Evolutionary conservation across 2,797 vertebrate genomes (phyloP), one percentile per base, ranked within the genome.

Genomic region (Limosa lapponica): DNA sequence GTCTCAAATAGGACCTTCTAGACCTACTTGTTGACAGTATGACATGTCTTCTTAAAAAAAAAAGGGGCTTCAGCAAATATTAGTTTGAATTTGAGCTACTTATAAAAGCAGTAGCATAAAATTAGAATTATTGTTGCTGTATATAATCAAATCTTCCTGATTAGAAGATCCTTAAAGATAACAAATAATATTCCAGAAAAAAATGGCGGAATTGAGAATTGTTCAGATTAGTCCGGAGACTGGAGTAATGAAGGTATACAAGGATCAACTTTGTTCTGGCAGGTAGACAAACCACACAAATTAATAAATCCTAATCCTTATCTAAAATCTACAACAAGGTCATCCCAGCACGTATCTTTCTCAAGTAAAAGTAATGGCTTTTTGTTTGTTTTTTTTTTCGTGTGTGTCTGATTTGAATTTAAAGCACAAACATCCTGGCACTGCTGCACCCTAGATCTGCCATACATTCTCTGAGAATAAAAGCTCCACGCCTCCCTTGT

Each of bases 401-500:
- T 72, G 30, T 69, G 11, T 62, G 23, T 83, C 43, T 83, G 58
- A 79, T 93, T 87, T 90, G 59, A 89, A 95, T 96, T 86, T 89
- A 77, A 93, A 86, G n/a, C 48, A 83, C 57, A 94, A 94, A 87
- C 52, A 61, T 75, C 67, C 79, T 85, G 72, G 82, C 78, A 62
- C 9, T 75, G 30, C 69, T 91, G 46, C 30, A 37, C 62, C 32
- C 58, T 88, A 82, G 55, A 70, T 95, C 48, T 75, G 73, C 66
- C 54, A 44, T 64, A 64, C 54, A 80, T 91, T 94, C 85, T 81
- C 55, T 0, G 2, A 94, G 73, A 93, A 96, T 79, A 96, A 96
- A 92, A 93, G 59, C 61, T 96, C 81, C 80, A 91, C 16, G 12
- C 93, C 90, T 82, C 80, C 64, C 75, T 92, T 87, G 83, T 96